Base-by-base conservation (phyloP, 1,140 invertebrate genomes). In the Drosophila kanapiae region DNA sequence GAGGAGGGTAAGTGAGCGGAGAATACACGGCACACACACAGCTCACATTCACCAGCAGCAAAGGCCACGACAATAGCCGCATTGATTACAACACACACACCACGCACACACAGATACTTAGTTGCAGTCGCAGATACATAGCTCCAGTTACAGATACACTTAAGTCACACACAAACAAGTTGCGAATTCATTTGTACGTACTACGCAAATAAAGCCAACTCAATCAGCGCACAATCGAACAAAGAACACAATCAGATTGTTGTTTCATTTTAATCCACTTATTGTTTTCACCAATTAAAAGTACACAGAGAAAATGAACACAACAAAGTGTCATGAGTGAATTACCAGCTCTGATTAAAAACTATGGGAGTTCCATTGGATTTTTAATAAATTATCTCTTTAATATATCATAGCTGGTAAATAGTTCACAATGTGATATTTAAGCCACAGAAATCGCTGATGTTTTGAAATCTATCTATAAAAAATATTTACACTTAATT, bases 1-100 rank as follows among this genome's bases (percentile, higher is more conserved):
- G 94, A 92, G 92, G 94, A 93, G 91, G 92, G 92, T 93, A 93
- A 92, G 91, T 92, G 86, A 91, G 60, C 60, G 16, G 10, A 29
- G 31, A 29, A 16, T 31, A 51, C 29, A 51, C 48, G 29, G 48
- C 48, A n/a, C 45, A 54, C 56, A 13, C 54, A 56, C n/a, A 37
- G 14, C 62, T 51, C 53, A 65, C 40, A 70, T 58, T 56, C 51
- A 59, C 37, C 37, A 45, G 45, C 40, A 47, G 61, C 45, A 11
- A 38, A 27, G 38, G 35, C 69, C 42, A 45, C 40, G 43, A 72
- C 78, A 70, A 58, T 58, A 53, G 69, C 63, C 58, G 49, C 53
- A 37, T 42, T 61, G 43, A 57, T 47, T 49, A 61, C 35, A 75
- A 23, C 23, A 23, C 23, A 23, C 23, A 23, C 23, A 23, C 23